phyloP scores from a whole-genome alignment of 2,797 vertebrate species.

The Gymnothorax reevesii region DNA sequence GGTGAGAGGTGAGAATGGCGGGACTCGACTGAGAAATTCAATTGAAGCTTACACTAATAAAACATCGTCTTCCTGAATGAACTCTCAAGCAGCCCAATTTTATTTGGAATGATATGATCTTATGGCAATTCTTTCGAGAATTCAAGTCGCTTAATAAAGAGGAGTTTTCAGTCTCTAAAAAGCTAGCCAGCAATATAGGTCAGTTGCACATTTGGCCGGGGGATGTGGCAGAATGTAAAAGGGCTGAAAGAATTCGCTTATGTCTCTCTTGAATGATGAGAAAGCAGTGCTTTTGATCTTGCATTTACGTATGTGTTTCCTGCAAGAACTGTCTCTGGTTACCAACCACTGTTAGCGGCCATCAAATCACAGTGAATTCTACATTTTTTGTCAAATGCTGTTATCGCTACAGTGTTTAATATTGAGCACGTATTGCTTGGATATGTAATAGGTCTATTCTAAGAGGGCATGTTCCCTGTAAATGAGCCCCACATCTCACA shows the following conservation, averaged over 20 bases:
- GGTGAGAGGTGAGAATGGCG: no score
- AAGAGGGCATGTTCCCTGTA: background rate
- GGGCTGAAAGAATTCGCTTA: background rate
- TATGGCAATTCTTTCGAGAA: background rate
- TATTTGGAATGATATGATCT: slow-evolving; percentile 10
- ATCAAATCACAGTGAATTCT: background rate
- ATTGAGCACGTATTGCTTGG: background rate
- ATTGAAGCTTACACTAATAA: no score
- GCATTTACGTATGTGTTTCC: background rate
- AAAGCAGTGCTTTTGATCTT: background rate
- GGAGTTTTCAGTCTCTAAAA: background rate
- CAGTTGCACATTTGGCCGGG: background rate
- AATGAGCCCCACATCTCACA: background rate
- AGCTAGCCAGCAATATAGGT: background rate
- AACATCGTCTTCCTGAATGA: no score
- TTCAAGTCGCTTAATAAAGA: background rate
- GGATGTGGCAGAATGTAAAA: background rate
- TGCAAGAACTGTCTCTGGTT: background rate
- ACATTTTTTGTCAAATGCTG: background rate
- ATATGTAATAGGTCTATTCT: background rate
- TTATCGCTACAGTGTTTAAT: background rate
- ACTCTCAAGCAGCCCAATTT: background rate
- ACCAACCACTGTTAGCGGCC: background rate
- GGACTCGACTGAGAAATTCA: no score
- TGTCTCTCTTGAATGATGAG: background rate